A percentile compares a stretch with the other conserved stretches of the same genome.
These are phyloP conservation scores for Microcebus griseorufus DNA, from an alignment of 2,113 vertebrate species.

Conservation along the genomic window DNA sequence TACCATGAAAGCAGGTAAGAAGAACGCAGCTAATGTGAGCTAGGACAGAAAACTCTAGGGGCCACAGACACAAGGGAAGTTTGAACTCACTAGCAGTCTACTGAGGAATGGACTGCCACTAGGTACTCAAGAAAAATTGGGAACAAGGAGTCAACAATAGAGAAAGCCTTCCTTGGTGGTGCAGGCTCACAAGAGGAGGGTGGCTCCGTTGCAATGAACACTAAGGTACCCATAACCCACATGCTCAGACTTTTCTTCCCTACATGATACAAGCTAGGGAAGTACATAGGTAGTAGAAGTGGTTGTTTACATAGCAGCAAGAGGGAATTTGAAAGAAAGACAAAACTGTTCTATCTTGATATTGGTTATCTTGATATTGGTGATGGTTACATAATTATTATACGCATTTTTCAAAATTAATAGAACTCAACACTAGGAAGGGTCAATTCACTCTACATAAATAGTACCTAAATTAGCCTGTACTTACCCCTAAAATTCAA, in stretches of 20 bases:
- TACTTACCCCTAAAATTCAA: not conserved
- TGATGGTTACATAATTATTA: not conserved
- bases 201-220: not conserved
- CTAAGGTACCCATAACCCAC: too few species aligned
- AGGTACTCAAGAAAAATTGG: not conserved
- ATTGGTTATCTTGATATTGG: not conserved
- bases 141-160: too few species aligned
- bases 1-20: fast-evolving
- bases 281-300: not conserved
- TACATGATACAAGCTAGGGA: not conserved
- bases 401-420: not conserved
- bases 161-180: not conserved
- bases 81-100: not conserved
- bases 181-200: not conserved
- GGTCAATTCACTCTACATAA: not conserved
- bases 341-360: not conserved
- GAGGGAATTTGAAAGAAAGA: not conserved
- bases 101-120: not conserved
- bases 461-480: not conserved
- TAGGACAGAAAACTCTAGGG: not conserved
- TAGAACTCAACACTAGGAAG: not conserved
- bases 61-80: not conserved
- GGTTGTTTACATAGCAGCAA: not conserved
- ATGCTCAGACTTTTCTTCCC: not conserved
- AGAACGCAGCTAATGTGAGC: not conserved